A percentile compares a stretch with the other conserved stretches of the same genome.
Conservation (phyloP, 2,888 invertebrate genomes). For the Tethea ocularis region DNA sequence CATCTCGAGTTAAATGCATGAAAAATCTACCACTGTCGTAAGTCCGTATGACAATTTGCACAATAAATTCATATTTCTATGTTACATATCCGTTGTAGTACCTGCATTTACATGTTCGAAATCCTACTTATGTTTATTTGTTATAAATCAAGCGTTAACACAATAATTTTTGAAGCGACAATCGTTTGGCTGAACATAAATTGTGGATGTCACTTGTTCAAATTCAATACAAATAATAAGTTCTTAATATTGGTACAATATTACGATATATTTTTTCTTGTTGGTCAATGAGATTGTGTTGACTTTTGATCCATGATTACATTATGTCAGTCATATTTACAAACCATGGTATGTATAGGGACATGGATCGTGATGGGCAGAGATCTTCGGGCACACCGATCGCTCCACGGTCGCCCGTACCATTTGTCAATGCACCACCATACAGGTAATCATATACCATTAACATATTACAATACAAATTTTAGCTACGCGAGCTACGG, state of each 20-base stretch:
- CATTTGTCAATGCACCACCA: conserved; percentile 61
- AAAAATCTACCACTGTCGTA: neutral
- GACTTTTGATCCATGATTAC: conserved; percentile 25
- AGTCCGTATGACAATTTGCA: neutral
- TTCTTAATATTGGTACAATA: neutral
- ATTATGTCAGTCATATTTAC: conserved; percentile 23
- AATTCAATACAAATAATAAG: neutral
- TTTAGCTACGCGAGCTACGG: conserved; percentile 14
- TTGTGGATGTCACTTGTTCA: neutral
- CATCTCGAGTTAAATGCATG: neutral
- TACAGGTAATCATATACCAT: conserved; percentile 70
- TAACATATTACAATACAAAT: conserved; percentile 14
- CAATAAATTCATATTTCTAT: neutral
- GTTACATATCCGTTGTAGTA: neutral
- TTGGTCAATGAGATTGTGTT: conserved; percentile 23
- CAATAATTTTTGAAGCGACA: neutral
- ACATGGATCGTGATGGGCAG: conserved; percentile 69
- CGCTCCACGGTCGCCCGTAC: conserved; percentile 73
- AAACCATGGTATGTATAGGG: conserved; percentile 56
- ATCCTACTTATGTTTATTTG: neutral
- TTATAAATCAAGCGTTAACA: neutral
- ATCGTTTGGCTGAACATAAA: neutral
- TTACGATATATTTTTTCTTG: neutral
- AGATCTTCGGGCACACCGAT: conserved; percentile 51
- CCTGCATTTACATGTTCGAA: conserved; percentile 3